Conservation (phyloP, 2,113 vertebrate genomes). For the Onychostoma macrolepis region DNA sequence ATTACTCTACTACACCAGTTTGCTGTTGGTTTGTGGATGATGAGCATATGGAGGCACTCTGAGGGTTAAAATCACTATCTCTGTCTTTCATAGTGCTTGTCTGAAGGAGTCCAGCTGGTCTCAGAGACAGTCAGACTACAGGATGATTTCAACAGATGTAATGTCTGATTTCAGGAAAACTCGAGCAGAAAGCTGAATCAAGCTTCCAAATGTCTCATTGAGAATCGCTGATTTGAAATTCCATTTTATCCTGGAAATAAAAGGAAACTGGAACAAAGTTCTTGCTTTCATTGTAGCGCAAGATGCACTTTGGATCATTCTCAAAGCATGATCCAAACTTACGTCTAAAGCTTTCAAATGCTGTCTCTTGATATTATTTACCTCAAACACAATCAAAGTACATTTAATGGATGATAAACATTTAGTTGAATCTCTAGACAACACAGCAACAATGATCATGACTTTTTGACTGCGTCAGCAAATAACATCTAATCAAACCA, state of each 20-base stretch:
- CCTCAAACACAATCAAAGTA: background rate
- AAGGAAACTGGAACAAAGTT: background rate
- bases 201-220: background rate
- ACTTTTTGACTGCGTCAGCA: background rate
- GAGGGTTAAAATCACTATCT: constrained; percentile 71
- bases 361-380: background rate
- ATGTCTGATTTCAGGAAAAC: background rate
- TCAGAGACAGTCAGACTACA: background rate
- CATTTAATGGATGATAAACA: constrained; percentile 19
- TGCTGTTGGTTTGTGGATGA: background rate
- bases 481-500: constrained; percentile 18
- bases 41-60: constrained; percentile 71
- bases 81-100: constrained; percentile 53
- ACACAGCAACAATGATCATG: background rate
- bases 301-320: background rate
- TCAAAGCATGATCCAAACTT: too few relatives aligned
- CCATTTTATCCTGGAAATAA: background rate
- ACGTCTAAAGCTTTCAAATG: background rate
- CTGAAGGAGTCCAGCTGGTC: constrained; percentile 53
- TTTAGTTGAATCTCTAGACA: background rate
- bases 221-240: background rate
- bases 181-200: background rate
- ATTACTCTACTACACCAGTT: background rate
- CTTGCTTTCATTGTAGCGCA: background rate
- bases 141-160: background rate